Evolutionary conservation across 2,888 invertebrate species (phyloP), one percentile per base, ranked within the genome.

Genomic region (Drosophila melanosoma): DNA sequence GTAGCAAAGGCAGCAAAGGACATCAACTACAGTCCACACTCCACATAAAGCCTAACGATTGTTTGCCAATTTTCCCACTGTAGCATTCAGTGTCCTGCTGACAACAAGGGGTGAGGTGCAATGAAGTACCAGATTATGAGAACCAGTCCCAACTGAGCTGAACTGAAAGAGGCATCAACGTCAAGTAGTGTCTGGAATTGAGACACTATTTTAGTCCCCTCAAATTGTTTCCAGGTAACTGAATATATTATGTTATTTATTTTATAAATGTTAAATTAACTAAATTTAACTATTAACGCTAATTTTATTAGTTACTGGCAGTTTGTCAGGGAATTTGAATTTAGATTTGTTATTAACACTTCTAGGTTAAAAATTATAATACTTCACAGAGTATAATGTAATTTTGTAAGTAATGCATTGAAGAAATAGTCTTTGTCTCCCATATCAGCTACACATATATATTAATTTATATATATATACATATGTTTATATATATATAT

Each of bases 11-110:
- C 53, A 20, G 26, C 51, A n/a, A 61, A 57, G 69, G 66, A 80
- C 77, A 69, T 38, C n/a, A 26, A 15, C 45, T 45, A 57, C 51
- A 32, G 51, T 45, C 8, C 29, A 3, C 51, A 51, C 11, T 63
- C 71, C 51, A 71, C 63, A 62, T 75, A 64, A 78, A 61, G 65
- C 69, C 76, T 78, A 68, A 60, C 90, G 77, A 82, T 90, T 91
- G 91, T 91, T 90, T 91, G 82, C 86, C 80, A 89, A 92, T 87
- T 91, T 92, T 91, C 91, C 89, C 91, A 91, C 89, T 80, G 70
- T 64, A 1, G 6, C 33, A 53, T 11, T 11, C 11, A 69, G 64
- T 73, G 71, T 74, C 87, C 90, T 83, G 87, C 88, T 86, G 82
- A 76, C 62, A 57, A 29, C 29, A 20, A 54, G 45, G 62, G 63